Evolutionary conservation across 2,113 vertebrate genomes (phyloP).

Genomic region (Mellivora capensis): DNA sequence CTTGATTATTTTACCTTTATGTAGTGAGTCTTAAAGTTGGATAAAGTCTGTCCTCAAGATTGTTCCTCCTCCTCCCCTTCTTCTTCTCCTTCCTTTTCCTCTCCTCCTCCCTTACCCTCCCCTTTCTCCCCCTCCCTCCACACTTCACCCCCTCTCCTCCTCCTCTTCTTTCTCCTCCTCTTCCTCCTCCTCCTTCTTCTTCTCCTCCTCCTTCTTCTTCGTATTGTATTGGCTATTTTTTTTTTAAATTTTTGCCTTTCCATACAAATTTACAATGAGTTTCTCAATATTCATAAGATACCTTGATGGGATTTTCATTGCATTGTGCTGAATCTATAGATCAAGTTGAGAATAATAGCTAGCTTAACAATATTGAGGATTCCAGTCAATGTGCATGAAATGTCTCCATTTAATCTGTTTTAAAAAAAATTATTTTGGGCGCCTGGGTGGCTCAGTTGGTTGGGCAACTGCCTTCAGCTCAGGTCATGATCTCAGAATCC

Average conservation of each 20-base stretch:
- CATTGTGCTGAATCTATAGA: neutral
- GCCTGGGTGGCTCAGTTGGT: too few relatives aligned
- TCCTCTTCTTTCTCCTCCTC: too few relatives aligned
- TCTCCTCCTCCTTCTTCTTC: neutral
- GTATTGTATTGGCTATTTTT: neutral
- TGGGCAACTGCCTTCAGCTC: too few relatives aligned
- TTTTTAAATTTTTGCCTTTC: neutral
- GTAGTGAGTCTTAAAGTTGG: neutral
- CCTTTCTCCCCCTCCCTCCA: too few relatives aligned
- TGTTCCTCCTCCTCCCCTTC: neutral
- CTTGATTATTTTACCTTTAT: neutral
- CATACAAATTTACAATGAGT: neutral
- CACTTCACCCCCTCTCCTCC: too few relatives aligned
- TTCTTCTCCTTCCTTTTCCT: neutral
- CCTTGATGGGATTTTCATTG: neutral
- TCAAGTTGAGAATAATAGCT: neutral
- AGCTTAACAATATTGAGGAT: neutral
- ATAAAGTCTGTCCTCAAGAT: neutral
- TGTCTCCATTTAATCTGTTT: neutral
- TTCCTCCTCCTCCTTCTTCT: neutral
- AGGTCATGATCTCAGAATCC: too few relatives aligned
- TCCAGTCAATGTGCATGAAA: neutral
- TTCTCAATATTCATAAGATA: neutral
- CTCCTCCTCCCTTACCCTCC: neutral
- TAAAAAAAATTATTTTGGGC: neutral